Base-by-base conservation (phyloP, 2,797 vertebrate species). In the Centroberyx gerrardi region DNA sequence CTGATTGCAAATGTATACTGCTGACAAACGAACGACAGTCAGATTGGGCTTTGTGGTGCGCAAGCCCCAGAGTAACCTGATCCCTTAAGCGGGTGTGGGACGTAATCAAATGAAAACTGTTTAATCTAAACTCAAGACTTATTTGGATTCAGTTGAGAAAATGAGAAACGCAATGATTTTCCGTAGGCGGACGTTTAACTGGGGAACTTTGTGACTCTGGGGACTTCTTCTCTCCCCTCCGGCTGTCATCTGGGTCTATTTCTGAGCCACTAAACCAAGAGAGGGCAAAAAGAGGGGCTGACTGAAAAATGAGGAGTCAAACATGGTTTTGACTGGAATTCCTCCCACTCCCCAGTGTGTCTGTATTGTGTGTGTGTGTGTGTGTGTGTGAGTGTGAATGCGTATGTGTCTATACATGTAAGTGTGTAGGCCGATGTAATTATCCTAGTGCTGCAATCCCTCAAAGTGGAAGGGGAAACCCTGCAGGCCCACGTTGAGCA, bases 261-360 rank as follows among this genome's bases (percentile, higher is more conserved):
- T 90, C 59, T 80, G 81, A 78, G 72, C 72, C 28, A 10, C 62
- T 64, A 38, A 78, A 87, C 40, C 22, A 28, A 29, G 61, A 80
- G 44, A 22, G 68, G 61, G 4, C 44, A 83, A 69, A 73, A 29
- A 60, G 9, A 65, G 42, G 55, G 59, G 46, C 66, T 46, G 44
- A 33, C 56, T 74, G 64, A 64, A 83, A 88, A 82, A 83, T 60
- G 51, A 83, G 72, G 40, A 83, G 63, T 79, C 56, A 85, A 82
- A 82, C 31, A 76, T 75, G 69, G 60, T 61, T 78, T 78, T 69
- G 38, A 60, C 4, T 88, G 83, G 83, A 90, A 85, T 77, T 82
- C 75, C 29, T 29, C 69, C 78, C 36, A 42, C 3, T 75, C 72
- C 75, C 78, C 67, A 49, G 77, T 55, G 76, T 40, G 12, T 49